A percentile compares a stretch with the other conserved stretches of the same genome.
These are phyloP conservation scores for Micromesistius poutassou DNA, from an alignment of 2,797 vertebrate species.

Conservation along the genomic window DNA sequence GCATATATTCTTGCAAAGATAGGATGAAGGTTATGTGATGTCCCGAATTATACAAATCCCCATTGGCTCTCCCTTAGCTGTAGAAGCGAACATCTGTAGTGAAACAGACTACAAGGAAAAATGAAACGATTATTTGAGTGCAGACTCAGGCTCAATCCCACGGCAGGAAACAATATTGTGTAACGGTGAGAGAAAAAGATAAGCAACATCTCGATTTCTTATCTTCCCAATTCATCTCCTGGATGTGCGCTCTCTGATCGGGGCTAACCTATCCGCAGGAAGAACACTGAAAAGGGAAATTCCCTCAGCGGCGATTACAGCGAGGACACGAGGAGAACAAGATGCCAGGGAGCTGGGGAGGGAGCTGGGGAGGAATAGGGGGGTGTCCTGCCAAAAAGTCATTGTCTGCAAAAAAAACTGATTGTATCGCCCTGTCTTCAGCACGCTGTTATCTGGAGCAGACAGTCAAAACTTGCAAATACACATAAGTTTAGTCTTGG, in stretches of 20 bases:
- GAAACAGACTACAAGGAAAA: background rate
- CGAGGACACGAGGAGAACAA: conserved; percentile 47
- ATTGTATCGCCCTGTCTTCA: background rate
- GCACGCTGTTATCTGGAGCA: background rate
- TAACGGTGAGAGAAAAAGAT: conserved; percentile 16
- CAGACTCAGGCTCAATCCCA: too few relatives aligned
- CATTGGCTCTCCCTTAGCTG: background rate
- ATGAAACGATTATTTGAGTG: background rate
- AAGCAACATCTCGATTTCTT: conserved; percentile 38
- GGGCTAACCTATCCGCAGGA: conserved; percentile 39
- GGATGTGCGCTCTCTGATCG: background rate
- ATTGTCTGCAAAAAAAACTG: too few relatives aligned
- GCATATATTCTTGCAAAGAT: background rate
- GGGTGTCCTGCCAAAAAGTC: too few relatives aligned
- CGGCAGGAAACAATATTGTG: too few relatives aligned
- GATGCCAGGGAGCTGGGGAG: conserved; percentile 38
- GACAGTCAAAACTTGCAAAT: background rate
- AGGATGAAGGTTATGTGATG: background rate
- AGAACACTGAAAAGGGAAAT: conserved; percentile 31
- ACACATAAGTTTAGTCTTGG: background rate
- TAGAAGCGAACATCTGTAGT: background rate
- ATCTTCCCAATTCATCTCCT: conserved; percentile 18
- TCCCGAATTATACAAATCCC: background rate
- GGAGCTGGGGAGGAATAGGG: background rate
- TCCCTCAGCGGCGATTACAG: conserved; percentile 49